Conservation (phyloP, 2,888 invertebrate species). For the Pedicia rivosa region DNA sequence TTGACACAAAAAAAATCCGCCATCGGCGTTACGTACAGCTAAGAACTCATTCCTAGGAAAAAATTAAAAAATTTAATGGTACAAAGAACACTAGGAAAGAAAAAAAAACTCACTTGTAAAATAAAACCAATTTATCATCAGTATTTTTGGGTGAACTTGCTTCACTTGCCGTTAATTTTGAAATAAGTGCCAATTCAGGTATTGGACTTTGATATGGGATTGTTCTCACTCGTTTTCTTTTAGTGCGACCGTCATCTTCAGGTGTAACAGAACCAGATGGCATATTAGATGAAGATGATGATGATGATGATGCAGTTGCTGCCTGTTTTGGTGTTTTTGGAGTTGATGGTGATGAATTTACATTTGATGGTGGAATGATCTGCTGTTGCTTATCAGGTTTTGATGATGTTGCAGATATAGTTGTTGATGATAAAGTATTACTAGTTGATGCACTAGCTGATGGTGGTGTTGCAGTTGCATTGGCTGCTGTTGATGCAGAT, state of each 20-base stretch:
- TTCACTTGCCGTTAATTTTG: slow-evolving; percentile 49
- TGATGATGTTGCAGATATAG: slow-evolving; percentile 16
- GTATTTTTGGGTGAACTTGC: slow-evolving; percentile 41
- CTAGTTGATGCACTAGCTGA: slow-evolving; percentile 7
- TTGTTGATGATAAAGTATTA: neutral
- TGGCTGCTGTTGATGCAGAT: slow-evolving; percentile 13
- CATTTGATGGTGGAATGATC: slow-evolving; percentile 20
- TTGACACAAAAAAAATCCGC: slow-evolving; percentile 77
- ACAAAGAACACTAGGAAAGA: slow-evolving; percentile 3
- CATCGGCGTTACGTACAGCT: slow-evolving; percentile 80
- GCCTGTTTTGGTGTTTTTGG: neutral
- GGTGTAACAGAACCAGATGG: slow-evolving; percentile 12
- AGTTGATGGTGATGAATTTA: neutral
- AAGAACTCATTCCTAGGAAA: slow-evolving; percentile 64
- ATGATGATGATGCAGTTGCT: neutral
- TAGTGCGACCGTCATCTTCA: slow-evolving; percentile 16
- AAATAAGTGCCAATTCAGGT: slow-evolving; percentile 59
- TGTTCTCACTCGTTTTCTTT: slow-evolving; percentile 22
- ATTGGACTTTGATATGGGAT: slow-evolving; percentile 72
- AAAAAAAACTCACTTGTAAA: slow-evolving; percentile 53
- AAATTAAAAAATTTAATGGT: neutral
- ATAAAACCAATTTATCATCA: slow-evolving; percentile 71
- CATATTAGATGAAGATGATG: slow-evolving; percentile 4
- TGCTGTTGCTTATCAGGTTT: slow-evolving; percentile 30
- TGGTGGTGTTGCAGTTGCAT: slow-evolving; percentile 15